These are phyloP conservation scores for Cladorhizidae sp. DNA, from an alignment of 37 sponge, comb jelly and placozoan species.

Conservation along the genomic window DNA sequence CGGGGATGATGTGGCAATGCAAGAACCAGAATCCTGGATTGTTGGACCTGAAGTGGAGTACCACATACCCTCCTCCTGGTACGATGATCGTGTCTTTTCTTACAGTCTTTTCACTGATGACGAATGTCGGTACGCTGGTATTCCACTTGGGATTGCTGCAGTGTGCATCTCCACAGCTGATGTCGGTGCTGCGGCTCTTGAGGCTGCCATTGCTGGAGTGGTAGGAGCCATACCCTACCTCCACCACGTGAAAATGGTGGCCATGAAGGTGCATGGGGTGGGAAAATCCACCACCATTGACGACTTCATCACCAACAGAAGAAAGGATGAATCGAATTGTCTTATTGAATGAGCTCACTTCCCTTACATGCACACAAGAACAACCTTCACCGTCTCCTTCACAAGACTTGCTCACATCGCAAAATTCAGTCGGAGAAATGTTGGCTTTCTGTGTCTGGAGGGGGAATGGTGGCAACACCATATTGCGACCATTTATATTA, in stretches of 20 bases:
- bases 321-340: slow-evolving; percentile 30
- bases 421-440: slow-evolving; percentile 1
- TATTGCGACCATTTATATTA: slow-evolving; percentile 73
- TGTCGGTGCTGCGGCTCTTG: too few relatives aligned
- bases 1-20: too few relatives aligned
- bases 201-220: too few relatives aligned
- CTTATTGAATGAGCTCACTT: slow-evolving; percentile 19
- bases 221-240: too few relatives aligned
- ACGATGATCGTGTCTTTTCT: too few relatives aligned
- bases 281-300: slow-evolving; percentile 4
- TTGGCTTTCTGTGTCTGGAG: slow-evolving; percentile 13
- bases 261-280: slow-evolving; percentile 83
- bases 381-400: background rate
- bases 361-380: slow-evolving; percentile 8
- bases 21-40: too few relatives aligned
- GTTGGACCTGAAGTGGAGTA: too few relatives aligned
- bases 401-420: slow-evolving; percentile 10
- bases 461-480: slow-evolving; percentile 50
- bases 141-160: slow-evolving; percentile 20
- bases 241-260: slow-evolving; percentile 66
- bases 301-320: slow-evolving; percentile 9
- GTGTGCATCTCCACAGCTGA: slow-evolving; percentile 29
- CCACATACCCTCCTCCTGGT: too few relatives aligned
- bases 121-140: background rate
- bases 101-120: slow-evolving; percentile 13